Conservation (phyloP, 2,113 vertebrate species). For the Bolborhynchus lineola region DNA sequence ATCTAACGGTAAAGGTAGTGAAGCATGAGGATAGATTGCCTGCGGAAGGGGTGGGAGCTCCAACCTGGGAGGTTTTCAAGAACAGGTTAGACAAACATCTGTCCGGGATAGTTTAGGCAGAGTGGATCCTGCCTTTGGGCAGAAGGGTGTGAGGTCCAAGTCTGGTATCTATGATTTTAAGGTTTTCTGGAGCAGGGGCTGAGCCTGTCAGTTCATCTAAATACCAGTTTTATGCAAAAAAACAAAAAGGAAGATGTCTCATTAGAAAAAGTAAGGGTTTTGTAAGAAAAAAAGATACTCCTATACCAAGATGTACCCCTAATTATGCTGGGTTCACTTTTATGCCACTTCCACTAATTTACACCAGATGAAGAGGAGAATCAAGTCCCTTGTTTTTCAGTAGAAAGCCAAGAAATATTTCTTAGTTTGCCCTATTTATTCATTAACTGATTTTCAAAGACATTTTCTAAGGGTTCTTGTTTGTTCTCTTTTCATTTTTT, state of each 20-base stretch:
- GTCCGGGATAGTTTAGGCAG: neutral
- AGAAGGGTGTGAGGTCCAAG: neutral
- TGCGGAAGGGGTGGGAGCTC: slow-evolving; percentile 37
- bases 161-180: neutral
- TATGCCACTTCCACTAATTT: neutral
- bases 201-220: neutral
- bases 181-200: neutral
- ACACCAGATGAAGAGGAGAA: neutral
- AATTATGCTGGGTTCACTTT: neutral
- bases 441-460: slow-evolving; percentile 34
- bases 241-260: neutral
- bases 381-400: neutral
- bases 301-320: neutral
- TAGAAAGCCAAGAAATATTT: neutral
- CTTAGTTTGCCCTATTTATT: neutral
- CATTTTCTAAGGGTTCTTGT: slow-evolving; percentile 2
- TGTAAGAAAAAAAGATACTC: neutral
- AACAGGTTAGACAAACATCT: slow-evolving; percentile 51
- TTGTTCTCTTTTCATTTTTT: neutral
- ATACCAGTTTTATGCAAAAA: neutral
- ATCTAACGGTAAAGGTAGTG: neutral
- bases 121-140: slow-evolving; percentile 36
- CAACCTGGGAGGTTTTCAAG: slow-evolving; percentile 38
- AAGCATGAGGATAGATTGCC: neutral
- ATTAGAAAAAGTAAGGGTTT: neutral